phyloP scores from a whole-genome alignment of 92 coral and sea anemone genomes.

The Paragorgia papillata region DNA sequence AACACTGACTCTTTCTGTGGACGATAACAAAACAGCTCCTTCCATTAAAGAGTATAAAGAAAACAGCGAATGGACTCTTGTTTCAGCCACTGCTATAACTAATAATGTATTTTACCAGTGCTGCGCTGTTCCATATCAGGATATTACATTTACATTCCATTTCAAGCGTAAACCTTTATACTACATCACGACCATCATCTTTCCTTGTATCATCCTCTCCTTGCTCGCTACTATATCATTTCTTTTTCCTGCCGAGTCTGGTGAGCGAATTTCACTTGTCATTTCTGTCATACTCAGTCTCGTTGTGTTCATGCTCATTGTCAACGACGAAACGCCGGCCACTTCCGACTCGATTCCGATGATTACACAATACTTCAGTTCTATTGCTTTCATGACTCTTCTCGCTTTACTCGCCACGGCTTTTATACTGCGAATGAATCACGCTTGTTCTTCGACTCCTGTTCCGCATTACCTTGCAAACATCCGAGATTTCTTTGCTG shows the following conservation, averaged over 20 bases:
- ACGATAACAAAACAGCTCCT: slow-evolving; percentile 37
- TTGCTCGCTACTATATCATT: slow-evolving; percentile 77
- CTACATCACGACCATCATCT: slow-evolving; percentile 81
- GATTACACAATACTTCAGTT: slow-evolving; percentile 27
- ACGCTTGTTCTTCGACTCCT: not conserved
- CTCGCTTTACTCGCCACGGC: slow-evolving; percentile 21
- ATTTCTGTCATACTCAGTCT: slow-evolving; percentile 90
- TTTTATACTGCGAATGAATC: slow-evolving; percentile 15
- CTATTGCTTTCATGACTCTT: not conserved
- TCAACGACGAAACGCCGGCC: slow-evolving; percentile 60
- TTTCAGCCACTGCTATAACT: slow-evolving; percentile 62
- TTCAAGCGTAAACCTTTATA: slow-evolving; percentile 88
- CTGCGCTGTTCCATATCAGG: slow-evolving; percentile 74
- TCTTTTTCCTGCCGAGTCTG: slow-evolving; percentile 87
- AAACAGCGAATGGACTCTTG: slow-evolving; percentile 81
- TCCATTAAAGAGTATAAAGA: slow-evolving; percentile 54
- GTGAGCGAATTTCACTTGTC: slow-evolving; percentile 89
- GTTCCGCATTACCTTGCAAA: not conserved
- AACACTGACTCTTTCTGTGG: slow-evolving; percentile 63
- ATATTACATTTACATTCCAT: slow-evolving; percentile 79
- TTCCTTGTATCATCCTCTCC: slow-evolving; percentile 84
- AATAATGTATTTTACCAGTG: slow-evolving; percentile 65
- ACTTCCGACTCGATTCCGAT: slow-evolving; percentile 27
- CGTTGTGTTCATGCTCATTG: slow-evolving; percentile 81
- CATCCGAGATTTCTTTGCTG: not conserved